Evolutionary conservation across 2,888 invertebrate genomes (phyloP), one percentile per base, ranked within the genome.

Genomic region (Leptinotarsa rubiginosa): DNA sequence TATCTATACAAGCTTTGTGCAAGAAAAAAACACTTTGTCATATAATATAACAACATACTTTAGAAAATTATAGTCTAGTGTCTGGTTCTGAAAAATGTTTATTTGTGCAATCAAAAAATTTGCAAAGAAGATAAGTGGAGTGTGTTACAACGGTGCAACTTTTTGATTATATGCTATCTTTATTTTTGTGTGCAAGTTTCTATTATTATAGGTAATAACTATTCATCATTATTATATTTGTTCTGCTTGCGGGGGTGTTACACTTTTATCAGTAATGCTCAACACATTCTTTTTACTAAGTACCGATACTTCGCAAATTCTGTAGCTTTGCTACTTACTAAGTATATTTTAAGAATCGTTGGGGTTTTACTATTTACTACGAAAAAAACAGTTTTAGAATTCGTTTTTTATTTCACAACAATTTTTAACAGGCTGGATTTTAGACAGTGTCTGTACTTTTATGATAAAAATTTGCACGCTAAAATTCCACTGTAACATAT

Each of bases 111-210:
- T 41, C 41, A 2, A 41, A 41, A 41, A 41, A 41, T 10, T 41
- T 41, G 41, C 41, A 41, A 41, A 41, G 41, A 41, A 41, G 41
- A 59, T 72, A 67, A 81, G 83, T 81, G 81, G 84, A 84, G 84
- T 84, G 83, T 84, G 82, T 83, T 77, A 78, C 62, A 41, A 41
- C 65, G 72, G 78, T 81, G 31, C 31, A 62, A 83, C 77, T 75
- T 76, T 78, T 73, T 74, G 75, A 76, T 79, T 75, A 77, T 75
- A 82, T 81, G 82, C 82, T 84, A 84, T 84, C 80, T 84, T 85
- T 83, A 84, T 79, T 83, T 83, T 84, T 86, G 86, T 86, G 86
- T 86, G 86, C 84, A 85, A 85, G 83, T 85, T 85, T 84, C 81
- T 85, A 83, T 82, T 83, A 84, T 82, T 82, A 80, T 79, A 77